Base-by-base conservation (phyloP, 2,797 vertebrate genomes). In the Geotrypetes seraphini region DNA sequence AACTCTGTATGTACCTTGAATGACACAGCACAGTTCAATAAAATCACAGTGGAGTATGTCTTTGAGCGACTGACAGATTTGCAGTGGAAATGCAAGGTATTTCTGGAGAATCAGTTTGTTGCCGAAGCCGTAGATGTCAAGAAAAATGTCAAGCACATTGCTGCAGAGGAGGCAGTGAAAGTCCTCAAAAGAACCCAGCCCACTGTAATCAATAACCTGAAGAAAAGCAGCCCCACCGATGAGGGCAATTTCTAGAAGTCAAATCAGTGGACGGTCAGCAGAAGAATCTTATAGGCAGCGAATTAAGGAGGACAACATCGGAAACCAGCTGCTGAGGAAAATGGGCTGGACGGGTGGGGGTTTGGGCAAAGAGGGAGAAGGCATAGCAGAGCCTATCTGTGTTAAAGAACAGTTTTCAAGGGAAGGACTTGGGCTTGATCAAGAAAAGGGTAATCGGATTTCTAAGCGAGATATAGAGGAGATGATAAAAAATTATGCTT, bases 341-440 rank as follows among this genome's bases (percentile, higher is more conserved):
- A 99, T 99, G 96, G 96, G 94, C 30, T 99, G 96, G 95, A 96
- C 83, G 3, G 96, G 94, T 1, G 96, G 95, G 1, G 95, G 96
- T 6, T 70, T 98, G 12, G 95, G 95, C 7, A 85, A 96, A 7
- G 90, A 85, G 1, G 96, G 95, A 0, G 92, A 95, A 19, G 96
- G 96, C 10, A 99, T 99, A 3, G 69, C 93, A 2, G 91, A 97
- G 46, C 96, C 96, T 0, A 96, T 99, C 50, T 76, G 75, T 7
- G 93, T 98, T 31, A 97, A 96, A 61, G 91, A 98, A 62, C 91
- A 96, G 74, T 94, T 93, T 53, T 91, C 83, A 46, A 83, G 94
- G 41, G 91, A 94, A 60, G 96, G 94, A 14, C 79, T 99, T 1
- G 96, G 96, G 9, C 79, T 94, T 36, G 87, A 92, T 22, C 73